Percentiles rank a stretch among this genome's conserved stretches.
phyloP scores from a whole-genome alignment of 2,113 vertebrate genomes.

The Galemys pyrenaicus region DNA sequence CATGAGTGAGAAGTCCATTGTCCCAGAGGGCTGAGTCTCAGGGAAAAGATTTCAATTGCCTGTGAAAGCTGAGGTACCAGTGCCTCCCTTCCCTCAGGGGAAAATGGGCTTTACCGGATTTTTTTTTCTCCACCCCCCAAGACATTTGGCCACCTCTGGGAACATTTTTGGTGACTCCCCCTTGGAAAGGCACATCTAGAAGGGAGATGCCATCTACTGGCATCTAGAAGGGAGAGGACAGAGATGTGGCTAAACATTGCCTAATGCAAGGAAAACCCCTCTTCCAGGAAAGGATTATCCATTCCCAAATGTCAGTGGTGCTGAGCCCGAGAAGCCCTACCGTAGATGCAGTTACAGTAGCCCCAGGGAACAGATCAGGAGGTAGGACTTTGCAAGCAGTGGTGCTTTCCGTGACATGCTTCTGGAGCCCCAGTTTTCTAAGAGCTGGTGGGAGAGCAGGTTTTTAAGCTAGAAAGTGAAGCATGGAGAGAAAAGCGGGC shows the following conservation, averaged over 20 bases:
- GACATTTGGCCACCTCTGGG: background rate
- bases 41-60: background rate
- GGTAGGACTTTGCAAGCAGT: background rate
- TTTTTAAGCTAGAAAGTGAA: background rate
- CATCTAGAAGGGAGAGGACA: background rate
- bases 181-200: background rate
- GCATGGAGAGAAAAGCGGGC: background rate
- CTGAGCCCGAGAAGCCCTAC: background rate
- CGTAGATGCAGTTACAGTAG: background rate
- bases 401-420: accelerated
- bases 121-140: background rate
- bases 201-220: background rate
- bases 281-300: background rate
- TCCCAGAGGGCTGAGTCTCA: background rate
- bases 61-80: background rate
- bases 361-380: background rate
- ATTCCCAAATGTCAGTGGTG: background rate
- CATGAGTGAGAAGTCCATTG: background rate
- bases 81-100: background rate
- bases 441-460: background rate
- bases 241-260: background rate
- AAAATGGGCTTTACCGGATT: background rate
- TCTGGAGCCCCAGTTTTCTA: background rate
- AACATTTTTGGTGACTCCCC: background rate
- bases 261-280: accelerated